phyloP scores from a whole-genome alignment of 1,140 invertebrate species.

The Caerostris darwini region DNA sequence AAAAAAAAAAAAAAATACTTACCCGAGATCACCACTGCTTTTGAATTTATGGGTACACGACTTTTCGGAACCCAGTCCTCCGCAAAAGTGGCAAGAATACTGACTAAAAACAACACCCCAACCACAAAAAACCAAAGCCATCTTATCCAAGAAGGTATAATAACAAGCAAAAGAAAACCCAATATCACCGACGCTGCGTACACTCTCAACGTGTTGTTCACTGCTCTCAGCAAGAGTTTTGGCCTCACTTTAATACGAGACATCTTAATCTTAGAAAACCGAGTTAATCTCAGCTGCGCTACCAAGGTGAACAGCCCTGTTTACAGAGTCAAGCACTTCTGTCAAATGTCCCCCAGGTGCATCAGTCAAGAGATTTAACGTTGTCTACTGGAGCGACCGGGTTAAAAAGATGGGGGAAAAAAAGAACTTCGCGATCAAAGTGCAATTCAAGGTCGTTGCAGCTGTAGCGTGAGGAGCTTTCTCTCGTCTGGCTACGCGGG shows the following conservation, averaged over 20 bases:
- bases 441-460: background rate
- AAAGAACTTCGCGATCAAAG: background rate
- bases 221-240: slow-evolving; percentile 38
- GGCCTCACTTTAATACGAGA: background rate
- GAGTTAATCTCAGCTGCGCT: background rate
- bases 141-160: slow-evolving; percentile 22
- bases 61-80: slow-evolving; percentile 38
- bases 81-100: slow-evolving; percentile 29
- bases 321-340: background rate
- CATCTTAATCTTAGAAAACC: background rate
- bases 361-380: background rate
- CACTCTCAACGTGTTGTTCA: slow-evolving; percentile 36
- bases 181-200: slow-evolving; percentile 4
- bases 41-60: slow-evolving; percentile 49
- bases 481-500: background rate
- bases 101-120: background rate
- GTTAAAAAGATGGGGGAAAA: background rate
- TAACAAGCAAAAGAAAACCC: background rate
- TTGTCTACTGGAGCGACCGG: background rate
- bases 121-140: slow-evolving; percentile 20
- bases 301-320: background rate
- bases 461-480: background rate
- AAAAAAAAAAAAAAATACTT: background rate
- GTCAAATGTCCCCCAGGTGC: background rate
- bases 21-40: slow-evolving; percentile 81